Evolutionary conservation across 2,888 invertebrate species (phyloP).

Genomic region (Andrena bicolor): DNA sequence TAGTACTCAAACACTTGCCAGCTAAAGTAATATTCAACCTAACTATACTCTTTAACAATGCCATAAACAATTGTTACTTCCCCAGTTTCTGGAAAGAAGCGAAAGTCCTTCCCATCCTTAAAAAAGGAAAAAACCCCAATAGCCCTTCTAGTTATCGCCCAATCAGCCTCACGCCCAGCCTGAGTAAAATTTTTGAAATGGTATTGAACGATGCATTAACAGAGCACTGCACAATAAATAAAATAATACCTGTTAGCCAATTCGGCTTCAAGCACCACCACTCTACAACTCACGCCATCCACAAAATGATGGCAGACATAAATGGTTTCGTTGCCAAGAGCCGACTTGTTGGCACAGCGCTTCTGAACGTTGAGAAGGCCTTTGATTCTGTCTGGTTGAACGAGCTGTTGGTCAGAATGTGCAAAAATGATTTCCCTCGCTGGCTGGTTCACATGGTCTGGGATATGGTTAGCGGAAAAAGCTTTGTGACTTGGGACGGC

Average conservation of each 20-base stretch:
- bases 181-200: background rate
- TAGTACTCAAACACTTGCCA: background rate
- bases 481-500: background rate
- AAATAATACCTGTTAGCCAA: background rate
- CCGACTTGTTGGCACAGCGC: background rate
- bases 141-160: constrained; percentile 29
- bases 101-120: constrained; percentile 41
- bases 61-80: background rate
- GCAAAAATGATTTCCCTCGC: background rate
- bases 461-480: background rate
- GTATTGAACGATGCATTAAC: accelerated
- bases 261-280: background rate
- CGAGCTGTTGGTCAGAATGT: background rate
- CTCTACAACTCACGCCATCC: background rate
- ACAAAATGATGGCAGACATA: background rate
- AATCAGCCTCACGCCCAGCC: constrained; percentile 21
- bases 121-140: constrained; percentile 13
- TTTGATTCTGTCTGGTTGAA: background rate
- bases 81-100: constrained; percentile 51
- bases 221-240: background rate
- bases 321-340: background rate
- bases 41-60: background rate
- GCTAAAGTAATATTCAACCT: background rate
- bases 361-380: background rate
- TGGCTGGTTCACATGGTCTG: background rate